Conservation (phyloP, 1,140 invertebrate genomes). For the Magallana angulata region DNA sequence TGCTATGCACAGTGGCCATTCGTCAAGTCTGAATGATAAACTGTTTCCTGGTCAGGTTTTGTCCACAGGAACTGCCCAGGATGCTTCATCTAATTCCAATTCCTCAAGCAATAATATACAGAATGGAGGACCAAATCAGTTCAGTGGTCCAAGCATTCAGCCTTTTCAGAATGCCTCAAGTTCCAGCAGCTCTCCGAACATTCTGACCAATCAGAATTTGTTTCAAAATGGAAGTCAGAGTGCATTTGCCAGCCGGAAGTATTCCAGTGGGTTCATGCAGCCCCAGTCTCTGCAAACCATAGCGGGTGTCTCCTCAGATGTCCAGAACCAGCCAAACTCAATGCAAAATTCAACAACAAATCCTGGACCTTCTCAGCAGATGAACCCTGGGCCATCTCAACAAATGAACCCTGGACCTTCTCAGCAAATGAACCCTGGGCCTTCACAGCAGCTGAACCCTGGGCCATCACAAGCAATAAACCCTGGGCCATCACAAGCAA, state of each 20-base stretch:
- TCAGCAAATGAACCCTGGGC: background rate
- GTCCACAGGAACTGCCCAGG: background rate
- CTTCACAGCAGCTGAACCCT: background rate
- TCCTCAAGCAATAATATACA: background rate
- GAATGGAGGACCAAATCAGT: background rate
- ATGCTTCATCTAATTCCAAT: background rate
- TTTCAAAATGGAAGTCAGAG: background rate
- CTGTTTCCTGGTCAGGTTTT: background rate
- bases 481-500: background rate
- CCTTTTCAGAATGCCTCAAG: background rate
- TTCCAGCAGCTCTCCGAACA: background rate
- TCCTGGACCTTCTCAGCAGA: background rate
- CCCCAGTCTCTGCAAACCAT: background rate
- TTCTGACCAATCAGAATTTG: slow-evolving; percentile 23
- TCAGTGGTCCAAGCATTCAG: background rate
- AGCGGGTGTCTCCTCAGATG: background rate
- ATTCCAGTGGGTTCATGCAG: background rate
- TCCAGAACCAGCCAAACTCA: background rate
- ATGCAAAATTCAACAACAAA: background rate
- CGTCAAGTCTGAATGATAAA: background rate
- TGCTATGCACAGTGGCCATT: background rate
- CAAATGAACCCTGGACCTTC: background rate
- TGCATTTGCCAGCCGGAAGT: background rate
- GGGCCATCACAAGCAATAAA: background rate
- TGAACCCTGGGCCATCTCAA: background rate